phyloP scores from a whole-genome alignment of 2,888 invertebrate species.

The Oscheius sp. region DNA sequence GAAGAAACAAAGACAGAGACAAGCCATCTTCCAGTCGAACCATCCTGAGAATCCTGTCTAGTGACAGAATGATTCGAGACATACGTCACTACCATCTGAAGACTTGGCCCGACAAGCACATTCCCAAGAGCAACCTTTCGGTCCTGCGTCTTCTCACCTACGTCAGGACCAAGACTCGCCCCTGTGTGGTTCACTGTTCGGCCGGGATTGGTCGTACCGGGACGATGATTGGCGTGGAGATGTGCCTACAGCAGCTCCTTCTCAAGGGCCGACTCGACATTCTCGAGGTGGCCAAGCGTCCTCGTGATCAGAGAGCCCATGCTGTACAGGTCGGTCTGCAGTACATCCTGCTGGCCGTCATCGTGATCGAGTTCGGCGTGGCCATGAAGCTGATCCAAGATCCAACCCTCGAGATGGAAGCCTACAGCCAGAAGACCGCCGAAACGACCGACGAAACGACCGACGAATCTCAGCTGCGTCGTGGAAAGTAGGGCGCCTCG shows the following conservation, averaged over 20 bases:
- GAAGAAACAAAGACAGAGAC: background rate
- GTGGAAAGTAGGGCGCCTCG: no score
- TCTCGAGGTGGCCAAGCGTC: background rate
- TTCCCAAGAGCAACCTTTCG: background rate
- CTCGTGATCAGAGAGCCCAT: background rate
- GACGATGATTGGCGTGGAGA: background rate
- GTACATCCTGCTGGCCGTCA: constrained; percentile 4
- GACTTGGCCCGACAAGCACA: constrained; percentile 9
- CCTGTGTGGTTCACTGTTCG: background rate
- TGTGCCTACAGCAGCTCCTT: background rate
- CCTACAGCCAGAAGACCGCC: no score
- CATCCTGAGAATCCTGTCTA: background rate
- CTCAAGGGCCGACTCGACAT: background rate
- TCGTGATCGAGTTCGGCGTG: constrained; percentile 4
- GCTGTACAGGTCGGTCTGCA: constrained; percentile 5
- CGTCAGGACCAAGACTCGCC: background rate
- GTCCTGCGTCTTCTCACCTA: constrained; percentile 10
- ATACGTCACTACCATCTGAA: constrained; percentile 5
- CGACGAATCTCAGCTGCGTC: no score
- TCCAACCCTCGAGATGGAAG: no score
- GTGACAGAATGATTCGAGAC: no score
- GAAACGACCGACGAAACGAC: no score
- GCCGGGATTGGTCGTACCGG: constrained; percentile 2
- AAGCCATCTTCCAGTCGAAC: background rate
- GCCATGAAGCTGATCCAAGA: background rate